Conservation (phyloP, 2,113 vertebrate species). For the Chloroceryle aenea region DNA sequence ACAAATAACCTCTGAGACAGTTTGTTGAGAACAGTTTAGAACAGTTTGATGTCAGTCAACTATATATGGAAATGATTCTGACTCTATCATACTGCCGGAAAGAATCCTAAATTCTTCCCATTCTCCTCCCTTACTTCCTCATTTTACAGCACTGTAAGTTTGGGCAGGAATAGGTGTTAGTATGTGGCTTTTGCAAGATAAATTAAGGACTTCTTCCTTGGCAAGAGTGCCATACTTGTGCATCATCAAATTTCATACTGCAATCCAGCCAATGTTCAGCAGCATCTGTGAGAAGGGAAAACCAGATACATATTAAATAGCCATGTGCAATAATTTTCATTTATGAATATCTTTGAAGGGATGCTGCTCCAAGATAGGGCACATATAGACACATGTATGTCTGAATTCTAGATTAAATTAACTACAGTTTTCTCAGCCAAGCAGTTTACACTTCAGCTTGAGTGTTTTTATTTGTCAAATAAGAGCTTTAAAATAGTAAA, state of each 20-base stretch:
- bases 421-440: neutral
- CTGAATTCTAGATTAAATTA: neutral
- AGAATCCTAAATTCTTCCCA: neutral
- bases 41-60: neutral
- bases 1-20: neutral
- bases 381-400: neutral
- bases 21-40: neutral
- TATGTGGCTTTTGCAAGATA: neutral
- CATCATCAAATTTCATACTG: neutral
- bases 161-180: neutral
- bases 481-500: neutral
- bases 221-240: neutral
- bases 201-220: neutral
- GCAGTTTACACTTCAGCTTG: neutral
- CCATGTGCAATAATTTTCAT: neutral
- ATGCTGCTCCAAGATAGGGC: neutral
- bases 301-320: neutral
- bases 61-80: neutral
- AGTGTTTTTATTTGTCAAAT: neutral
- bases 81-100: neutral
- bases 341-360: neutral
- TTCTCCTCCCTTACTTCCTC: neutral
- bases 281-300: neutral
- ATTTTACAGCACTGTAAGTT: neutral
- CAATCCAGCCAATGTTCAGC: neutral